These are phyloP conservation scores for Calidris pugnax DNA, from an alignment of 2,113 vertebrate genomes.

Conservation along the genomic window DNA sequence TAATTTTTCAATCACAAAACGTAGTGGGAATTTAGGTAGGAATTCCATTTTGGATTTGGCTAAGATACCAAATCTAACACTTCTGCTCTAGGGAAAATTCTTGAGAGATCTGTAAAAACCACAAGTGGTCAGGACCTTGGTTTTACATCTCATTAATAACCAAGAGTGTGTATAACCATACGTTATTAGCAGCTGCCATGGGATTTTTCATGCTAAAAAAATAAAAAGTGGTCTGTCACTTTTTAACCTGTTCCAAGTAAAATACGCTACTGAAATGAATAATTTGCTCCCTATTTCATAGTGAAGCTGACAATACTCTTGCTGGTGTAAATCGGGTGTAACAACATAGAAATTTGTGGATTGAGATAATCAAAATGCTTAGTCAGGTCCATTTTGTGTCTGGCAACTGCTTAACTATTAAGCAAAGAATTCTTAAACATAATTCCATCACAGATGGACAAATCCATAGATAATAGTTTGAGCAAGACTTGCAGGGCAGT, in stretches of 20 bases:
- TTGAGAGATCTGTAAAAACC: neutral
- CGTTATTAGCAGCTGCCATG: neutral
- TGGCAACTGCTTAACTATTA: neutral
- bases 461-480: neutral
- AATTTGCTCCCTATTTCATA: neutral
- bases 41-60: neutral
- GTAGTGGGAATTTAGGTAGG: neutral
- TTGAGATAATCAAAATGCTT: neutral
- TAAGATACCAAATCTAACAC: neutral
- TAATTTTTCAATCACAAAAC: neutral
- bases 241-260: neutral
- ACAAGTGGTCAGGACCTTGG: constrained; percentile 16
- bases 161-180: neutral
- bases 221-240: neutral
- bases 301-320: neutral
- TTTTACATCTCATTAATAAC: constrained; percentile 26
- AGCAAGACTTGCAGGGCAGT: neutral
- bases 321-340: neutral
- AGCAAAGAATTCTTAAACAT: neutral
- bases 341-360: neutral
- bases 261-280: neutral
- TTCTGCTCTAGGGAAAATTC: constrained; percentile 20
- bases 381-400: neutral
- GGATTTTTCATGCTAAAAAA: neutral
- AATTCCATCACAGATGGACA: neutral